Percentiles rank a stretch among this genome's conserved stretches.
Evolutionary conservation across 2,113 vertebrate genomes (phyloP).

Genomic region (Thamnaconus septentrionalis): DNA sequence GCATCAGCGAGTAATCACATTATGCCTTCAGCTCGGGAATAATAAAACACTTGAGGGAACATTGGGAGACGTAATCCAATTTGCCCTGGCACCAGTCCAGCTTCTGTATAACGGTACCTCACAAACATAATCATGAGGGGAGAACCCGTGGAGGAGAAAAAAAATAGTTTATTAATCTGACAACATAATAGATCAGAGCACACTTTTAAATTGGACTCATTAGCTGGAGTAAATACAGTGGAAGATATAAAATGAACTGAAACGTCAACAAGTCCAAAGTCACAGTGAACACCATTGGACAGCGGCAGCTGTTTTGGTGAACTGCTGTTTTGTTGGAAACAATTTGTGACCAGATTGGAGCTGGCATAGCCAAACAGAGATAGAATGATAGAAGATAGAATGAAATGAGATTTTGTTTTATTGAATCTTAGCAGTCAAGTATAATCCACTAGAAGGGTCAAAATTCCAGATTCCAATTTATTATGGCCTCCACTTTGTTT

Average conservation of each 20-base stretch:
- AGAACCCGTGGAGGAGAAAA: constrained; percentile 28
- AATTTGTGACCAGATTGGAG: background rate
- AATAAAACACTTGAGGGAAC: constrained; percentile 70
- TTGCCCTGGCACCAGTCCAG: constrained; percentile 64
- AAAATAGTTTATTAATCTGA: constrained; percentile 22
- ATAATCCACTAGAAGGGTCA: too few relatives aligned
- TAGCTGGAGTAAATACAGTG: background rate
- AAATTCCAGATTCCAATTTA: too few relatives aligned
- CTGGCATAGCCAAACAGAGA: background rate
- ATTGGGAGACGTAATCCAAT: constrained; percentile 71
- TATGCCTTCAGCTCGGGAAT: constrained; percentile 67
- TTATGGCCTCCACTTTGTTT: too few relatives aligned
- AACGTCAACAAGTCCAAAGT: constrained; percentile 9
- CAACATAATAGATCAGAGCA: constrained; percentile 26
- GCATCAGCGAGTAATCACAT: constrained; percentile 73
- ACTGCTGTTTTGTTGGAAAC: constrained; percentile 4
- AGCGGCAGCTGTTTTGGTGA: background rate
- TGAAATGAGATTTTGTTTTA: too few relatives aligned
- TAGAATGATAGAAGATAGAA: too few relatives aligned
- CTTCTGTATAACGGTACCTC: constrained; percentile 35
- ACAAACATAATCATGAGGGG: constrained; percentile 50
- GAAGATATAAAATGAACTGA: background rate
- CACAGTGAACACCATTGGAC: background rate
- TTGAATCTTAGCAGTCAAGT: too few relatives aligned
- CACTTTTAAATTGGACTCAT: constrained; percentile 16